Evolutionary conservation across 30 jellyfish, hydroid and myxozoan genomes (phyloP).

Genomic region (Turritopsis dohrnii): DNA sequence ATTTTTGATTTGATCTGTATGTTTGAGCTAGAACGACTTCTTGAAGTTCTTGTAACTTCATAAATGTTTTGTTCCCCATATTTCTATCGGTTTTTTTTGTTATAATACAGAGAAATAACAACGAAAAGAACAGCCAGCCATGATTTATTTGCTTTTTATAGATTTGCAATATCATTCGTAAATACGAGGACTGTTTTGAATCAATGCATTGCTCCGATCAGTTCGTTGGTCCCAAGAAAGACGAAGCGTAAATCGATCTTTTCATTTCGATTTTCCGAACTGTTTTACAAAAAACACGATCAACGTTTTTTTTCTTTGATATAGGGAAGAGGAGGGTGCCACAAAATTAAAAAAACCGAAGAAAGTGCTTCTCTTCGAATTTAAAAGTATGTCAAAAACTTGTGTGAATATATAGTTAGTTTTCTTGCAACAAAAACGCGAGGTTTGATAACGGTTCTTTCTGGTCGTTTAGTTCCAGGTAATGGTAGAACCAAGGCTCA

Average conservation of each 20-base stretch:
- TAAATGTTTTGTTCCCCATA: no score
- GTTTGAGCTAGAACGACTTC: no score
- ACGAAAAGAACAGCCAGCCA: no score
- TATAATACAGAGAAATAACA: no score
- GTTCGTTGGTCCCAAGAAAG: slow-evolving; percentile 96
- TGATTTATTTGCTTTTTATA: slow-evolving; percentile 6
- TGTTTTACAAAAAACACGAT: neutral
- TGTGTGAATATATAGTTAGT: no score
- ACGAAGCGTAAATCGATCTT: slow-evolving; percentile 59
- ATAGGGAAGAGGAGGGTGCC: slow-evolving; percentile 91
- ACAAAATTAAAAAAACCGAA: slow-evolving; percentile 88
- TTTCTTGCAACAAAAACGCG: no score
- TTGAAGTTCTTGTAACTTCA: no score
- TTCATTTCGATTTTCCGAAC: neutral
- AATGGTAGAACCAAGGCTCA: slow-evolving; percentile 73
- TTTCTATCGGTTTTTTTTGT: no score
- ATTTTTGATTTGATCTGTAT: neutral
- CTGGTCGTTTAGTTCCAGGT: slow-evolving; percentile 68
- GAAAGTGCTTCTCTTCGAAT: slow-evolving; percentile 88
- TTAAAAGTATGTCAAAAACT: slow-evolving; percentile 57
- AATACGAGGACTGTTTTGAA: slow-evolving; percentile 80
- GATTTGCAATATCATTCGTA: slow-evolving; percentile 85
- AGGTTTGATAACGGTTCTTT: no score
- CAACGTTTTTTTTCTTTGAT: slow-evolving; percentile 7
- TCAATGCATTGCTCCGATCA: slow-evolving; percentile 95